A percentile compares a stretch with the other conserved stretches of the same genome.
phyloP scores from a whole-genome alignment of 2,888 invertebrate genomes.

The Incurvaria masculella region DNA sequence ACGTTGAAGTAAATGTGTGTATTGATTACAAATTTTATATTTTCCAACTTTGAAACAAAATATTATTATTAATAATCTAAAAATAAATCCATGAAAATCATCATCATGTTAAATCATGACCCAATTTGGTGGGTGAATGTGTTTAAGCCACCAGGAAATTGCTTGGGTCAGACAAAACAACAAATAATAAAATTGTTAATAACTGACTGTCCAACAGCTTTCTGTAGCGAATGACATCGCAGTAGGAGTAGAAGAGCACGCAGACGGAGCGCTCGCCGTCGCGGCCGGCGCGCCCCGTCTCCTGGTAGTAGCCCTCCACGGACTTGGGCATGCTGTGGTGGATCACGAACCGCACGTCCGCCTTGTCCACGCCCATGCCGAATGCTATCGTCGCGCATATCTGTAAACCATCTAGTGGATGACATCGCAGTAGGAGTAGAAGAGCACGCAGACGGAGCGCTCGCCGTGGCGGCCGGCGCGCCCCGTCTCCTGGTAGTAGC shows the following conservation, averaged over 20 bases:
- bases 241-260: conserved; percentile 83
- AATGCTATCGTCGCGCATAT: conserved; percentile 98
- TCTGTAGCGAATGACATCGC: conserved; percentile 71
- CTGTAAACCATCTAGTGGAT: conserved; percentile 47
- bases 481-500: conserved; percentile 97
- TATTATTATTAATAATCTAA: no score
- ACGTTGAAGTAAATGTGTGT: no score
- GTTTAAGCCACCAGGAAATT: not conserved
- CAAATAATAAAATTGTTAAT: conserved; percentile 3
- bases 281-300: conserved; percentile 94
- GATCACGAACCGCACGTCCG: conserved; percentile 92
- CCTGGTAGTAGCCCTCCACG: conserved; percentile 96
- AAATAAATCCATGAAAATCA: no score
- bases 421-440: conserved; percentile 84
- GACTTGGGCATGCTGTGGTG: conserved; percentile 94
- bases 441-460: conserved; percentile 79
- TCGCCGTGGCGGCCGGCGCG: conserved; percentile 94
- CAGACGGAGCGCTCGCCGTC: conserved; percentile 87
- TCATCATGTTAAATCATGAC: no score
- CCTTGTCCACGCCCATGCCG: conserved; percentile 99
- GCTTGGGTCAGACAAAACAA: not conserved
- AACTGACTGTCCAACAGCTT: conserved; percentile 65
- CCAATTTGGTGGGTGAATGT: no score
- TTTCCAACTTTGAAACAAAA: no score
- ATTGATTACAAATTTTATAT: no score